Evolutionary conservation across 2,113 vertebrate genomes (phyloP), one percentile per base, ranked within the genome.

Genomic region (Syngnathus scovelli): DNA sequence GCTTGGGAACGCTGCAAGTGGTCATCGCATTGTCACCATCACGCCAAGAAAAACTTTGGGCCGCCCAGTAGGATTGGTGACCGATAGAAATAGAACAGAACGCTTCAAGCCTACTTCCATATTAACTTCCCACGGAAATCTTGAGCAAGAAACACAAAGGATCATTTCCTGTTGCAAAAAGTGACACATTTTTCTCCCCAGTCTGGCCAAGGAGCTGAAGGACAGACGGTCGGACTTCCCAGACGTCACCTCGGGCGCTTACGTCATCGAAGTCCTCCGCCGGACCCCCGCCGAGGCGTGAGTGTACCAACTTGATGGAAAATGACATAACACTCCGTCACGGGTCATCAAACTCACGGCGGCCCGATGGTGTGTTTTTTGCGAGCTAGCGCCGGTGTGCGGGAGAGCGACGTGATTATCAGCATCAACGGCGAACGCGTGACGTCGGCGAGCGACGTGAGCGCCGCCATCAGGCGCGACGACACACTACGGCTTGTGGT

Each of bases 401-500:
- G 93, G 88, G 94, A 97, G 79, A 92, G 92, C 0, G 97, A 99
- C 0, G 92, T 99, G 89, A 98, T 98, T 75, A 98, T 99, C 85
- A 98, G 93, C 90, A 98, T 99, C 87, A 98, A 98, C n/a, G 93
- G 95, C 55, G 91, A 98, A 79, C 88, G 76, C 0, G 91, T 98
- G 85, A 86, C 90, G 61, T 95, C 95, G 0, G 93, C 95, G 86
- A 94, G 83, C 37, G 96, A 98, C 9, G 96, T 99, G 82, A 98
- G 94, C n/a, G 87, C 93, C 2, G 90, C 95, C 71, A 95, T 99
- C 66, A 95, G 92, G 85, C 92, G 85, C 72, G 95, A 95, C 67
- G 87, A 84, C 62, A 85, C 88, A 0, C 86, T 99, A 85, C 90
- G 89, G 69, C 88, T 90, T 79, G 94, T 98, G 2, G 94, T 98